These are phyloP conservation scores for Eonycteris spelaea DNA, from an alignment of 2,113 vertebrate species.

Conservation along the genomic window DNA sequence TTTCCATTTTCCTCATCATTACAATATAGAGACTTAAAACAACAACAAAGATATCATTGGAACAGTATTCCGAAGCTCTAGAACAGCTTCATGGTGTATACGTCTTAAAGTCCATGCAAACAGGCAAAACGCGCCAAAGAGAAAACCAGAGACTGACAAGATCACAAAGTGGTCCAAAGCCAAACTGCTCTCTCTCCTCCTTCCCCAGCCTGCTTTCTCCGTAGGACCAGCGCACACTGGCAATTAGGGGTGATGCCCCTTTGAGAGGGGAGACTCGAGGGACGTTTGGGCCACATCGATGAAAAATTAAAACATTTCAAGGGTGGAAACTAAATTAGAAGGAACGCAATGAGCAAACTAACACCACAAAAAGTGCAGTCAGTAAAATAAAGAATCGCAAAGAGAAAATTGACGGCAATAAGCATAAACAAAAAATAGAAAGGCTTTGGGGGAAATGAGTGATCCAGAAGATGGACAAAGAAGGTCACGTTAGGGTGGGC, in stretches of 20 bases:
- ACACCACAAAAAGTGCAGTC: not conserved
- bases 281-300: not conserved
- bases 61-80: not conserved
- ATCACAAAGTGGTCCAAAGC: not conserved
- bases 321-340: not conserved
- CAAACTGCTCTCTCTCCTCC: not conserved
- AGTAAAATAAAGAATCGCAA: not conserved
- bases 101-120: not conserved
- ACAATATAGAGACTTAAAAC: not conserved
- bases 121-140: not conserved
- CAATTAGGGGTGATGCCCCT: not conserved
- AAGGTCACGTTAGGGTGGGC: not conserved
- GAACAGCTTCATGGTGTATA: not conserved
- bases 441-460: not conserved
- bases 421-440: not conserved
- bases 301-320: not conserved
- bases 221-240: not conserved
- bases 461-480: not conserved
- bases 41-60: not conserved
- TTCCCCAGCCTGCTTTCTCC: not conserved
- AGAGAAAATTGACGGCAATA: not conserved
- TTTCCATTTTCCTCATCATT: not conserved
- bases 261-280: not conserved
- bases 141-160: not conserved
- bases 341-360: not conserved